Conservation (phyloP, 1,140 invertebrate genomes). For the Eumeta japonica region DNA sequence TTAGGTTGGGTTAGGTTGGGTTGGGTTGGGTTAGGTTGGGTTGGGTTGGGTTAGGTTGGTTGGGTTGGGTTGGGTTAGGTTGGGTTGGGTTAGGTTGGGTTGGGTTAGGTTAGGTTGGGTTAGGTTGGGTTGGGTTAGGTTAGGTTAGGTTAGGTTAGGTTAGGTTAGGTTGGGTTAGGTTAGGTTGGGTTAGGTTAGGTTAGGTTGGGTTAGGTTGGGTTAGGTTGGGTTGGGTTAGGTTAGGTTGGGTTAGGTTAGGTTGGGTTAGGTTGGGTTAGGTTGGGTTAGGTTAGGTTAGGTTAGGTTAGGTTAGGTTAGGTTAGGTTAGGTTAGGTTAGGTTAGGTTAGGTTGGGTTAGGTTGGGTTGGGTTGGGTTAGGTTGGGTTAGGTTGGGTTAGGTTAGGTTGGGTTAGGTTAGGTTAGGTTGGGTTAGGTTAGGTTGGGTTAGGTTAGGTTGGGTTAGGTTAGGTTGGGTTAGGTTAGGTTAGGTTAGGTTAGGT, state of each 20-base stretch:
- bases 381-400: conserved; percentile 9
- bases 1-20: too few species aligned
- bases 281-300: conserved; percentile 15
- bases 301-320: conserved; percentile 14
- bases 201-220: conserved; percentile 9
- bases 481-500: too few species aligned
- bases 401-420: conserved; percentile 13
- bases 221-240: conserved; percentile 10
- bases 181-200: conserved; percentile 8
- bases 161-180: conserved; percentile 9
- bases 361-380: conserved; percentile 6
- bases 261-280: conserved; percentile 14
- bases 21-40: too few species aligned
- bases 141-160: conserved; percentile 7
- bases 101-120: conserved; percentile 6
- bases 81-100: conserved; percentile 6
- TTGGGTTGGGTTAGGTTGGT: too few species aligned
- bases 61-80: too few species aligned
- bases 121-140: conserved; percentile 6
- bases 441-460: too few species aligned
- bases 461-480: too few species aligned
- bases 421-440: too few species aligned
- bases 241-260: conserved; percentile 11
- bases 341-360: conserved; percentile 13
- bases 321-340: conserved; percentile 13